A percentile compares a stretch with the other conserved stretches of the same genome.
phyloP scores from a whole-genome alignment of 2,113 vertebrate species.

The Ctenomys sociabilis region DNA sequence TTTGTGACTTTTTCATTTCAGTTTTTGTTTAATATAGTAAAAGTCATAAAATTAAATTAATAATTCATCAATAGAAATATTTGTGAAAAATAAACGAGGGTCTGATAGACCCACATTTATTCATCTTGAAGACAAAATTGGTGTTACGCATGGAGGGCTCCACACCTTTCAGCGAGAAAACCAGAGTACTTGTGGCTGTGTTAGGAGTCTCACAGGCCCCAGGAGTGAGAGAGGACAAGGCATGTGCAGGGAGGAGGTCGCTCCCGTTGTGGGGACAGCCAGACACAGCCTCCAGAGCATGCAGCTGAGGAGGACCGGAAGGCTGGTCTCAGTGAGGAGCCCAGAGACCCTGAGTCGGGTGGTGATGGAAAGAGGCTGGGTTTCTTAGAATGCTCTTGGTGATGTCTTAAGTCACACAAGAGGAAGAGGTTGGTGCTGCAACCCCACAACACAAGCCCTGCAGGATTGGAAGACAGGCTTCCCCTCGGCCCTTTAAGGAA shows the following conservation, averaged over 20 bases:
- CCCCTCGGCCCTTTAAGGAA: background rate
- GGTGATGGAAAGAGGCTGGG: background rate
- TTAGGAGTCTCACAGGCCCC: too few relatives aligned
- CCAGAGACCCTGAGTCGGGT: background rate
- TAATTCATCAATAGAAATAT: background rate
- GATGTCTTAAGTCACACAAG: background rate
- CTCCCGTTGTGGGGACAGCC: too few relatives aligned
- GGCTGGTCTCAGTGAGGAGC: background rate
- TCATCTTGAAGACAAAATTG: background rate
- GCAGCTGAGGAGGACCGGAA: background rate
- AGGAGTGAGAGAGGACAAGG: background rate
- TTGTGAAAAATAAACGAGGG: background rate
- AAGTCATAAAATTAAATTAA: background rate
- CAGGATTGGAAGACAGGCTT: background rate
- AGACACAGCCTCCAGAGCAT: background rate
- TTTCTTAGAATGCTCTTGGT: background rate
- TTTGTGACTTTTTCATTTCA: background rate
- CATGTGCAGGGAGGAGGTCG: background rate
- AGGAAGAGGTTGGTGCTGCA: background rate
- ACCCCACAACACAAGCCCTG: rapidly evolving
- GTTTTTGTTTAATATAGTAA: background rate
- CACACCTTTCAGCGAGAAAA: background rate
- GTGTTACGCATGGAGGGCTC: background rate
- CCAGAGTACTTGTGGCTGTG: too few relatives aligned
- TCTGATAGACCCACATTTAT: background rate